Evolutionary conservation across 2,113 vertebrate genomes (phyloP).

Genomic region (Himantopus leucocephalus): DNA sequence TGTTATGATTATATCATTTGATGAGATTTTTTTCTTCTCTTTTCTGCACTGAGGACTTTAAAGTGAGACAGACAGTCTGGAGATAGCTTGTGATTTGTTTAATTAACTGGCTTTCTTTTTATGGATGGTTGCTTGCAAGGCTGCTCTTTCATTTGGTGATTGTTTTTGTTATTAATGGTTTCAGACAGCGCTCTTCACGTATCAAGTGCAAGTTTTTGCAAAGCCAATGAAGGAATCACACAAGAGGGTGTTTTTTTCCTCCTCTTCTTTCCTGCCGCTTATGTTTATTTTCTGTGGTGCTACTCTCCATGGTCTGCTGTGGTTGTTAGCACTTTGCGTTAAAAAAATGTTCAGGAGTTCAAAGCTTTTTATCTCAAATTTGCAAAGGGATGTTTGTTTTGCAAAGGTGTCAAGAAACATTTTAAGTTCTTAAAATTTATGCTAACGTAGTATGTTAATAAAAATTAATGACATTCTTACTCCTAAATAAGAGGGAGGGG

Average conservation of each 20-base stretch:
- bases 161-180: slow-evolving; percentile 67
- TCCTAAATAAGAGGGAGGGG: neutral
- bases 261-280: neutral
- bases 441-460: neutral
- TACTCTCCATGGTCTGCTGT: slow-evolving; percentile 13
- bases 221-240: slow-evolving; percentile 45
- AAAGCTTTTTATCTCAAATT: slow-evolving; percentile 54
- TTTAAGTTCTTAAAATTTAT: neutral
- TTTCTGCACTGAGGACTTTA: slow-evolving; percentile 56
- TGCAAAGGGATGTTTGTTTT: slow-evolving; percentile 30
- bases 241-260: neutral
- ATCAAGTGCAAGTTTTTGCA: slow-evolving; percentile 59
- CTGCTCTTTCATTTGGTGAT: slow-evolving; percentile 65
- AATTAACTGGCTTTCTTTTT: slow-evolving; percentile 67
- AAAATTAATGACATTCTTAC: neutral
- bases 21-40: slow-evolving; percentile 52
- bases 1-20: slow-evolving; percentile 69
- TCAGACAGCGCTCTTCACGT: slow-evolving; percentile 56
- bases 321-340: slow-evolving; percentile 45
- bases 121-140: slow-evolving; percentile 64
- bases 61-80: slow-evolving; percentile 57
- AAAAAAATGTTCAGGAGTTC: slow-evolving; percentile 15
- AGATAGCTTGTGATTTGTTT: slow-evolving; percentile 61
- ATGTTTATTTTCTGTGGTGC: slow-evolving; percentile 44
- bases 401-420: neutral